Percentiles rank a stretch among this genome's conserved stretches.
These are phyloP conservation scores for Eilema caniola DNA, from an alignment of 2,888 invertebrate species.

Conservation along the genomic window DNA sequence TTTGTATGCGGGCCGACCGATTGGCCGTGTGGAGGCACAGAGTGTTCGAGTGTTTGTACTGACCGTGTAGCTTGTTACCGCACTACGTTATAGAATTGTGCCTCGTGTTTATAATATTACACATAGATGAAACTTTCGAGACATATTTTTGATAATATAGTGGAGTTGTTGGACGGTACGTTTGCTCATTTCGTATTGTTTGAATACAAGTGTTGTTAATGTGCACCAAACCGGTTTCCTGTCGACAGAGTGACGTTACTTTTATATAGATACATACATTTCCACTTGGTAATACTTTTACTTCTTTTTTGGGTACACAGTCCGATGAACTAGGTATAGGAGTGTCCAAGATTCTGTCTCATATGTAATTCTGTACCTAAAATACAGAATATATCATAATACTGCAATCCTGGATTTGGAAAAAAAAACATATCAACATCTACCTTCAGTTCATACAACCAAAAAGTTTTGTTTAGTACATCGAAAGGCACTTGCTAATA, in stretches of 20 bases:
- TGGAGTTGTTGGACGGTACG: slow-evolving; percentile 23
- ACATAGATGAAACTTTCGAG: slow-evolving; percentile 21
- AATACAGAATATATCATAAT: neutral
- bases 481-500: neutral
- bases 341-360: neutral
- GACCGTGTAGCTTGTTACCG: slow-evolving; percentile 26
- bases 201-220: slow-evolving; percentile 23
- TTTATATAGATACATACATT: slow-evolving; percentile 14
- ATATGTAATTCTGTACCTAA: neutral
- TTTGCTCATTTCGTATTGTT: slow-evolving; percentile 30
- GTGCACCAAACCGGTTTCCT: slow-evolving; percentile 22
- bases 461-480: neutral
- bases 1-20: slow-evolving; percentile 3
- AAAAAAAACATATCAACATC: neutral
- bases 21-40: neutral
- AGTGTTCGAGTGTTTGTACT: slow-evolving; percentile 23
- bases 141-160: slow-evolving; percentile 34
- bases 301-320: neutral
- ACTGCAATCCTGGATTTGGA: neutral
- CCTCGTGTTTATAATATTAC: slow-evolving; percentile 27
- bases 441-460: neutral
- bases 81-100: slow-evolving; percentile 22
- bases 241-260: slow-evolving; percentile 11
- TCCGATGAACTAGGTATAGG: neutral
- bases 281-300: slow-evolving; percentile 10